Conservation (phyloP, 2,888 invertebrate genomes). For the Ptychoptera contaminata region DNA sequence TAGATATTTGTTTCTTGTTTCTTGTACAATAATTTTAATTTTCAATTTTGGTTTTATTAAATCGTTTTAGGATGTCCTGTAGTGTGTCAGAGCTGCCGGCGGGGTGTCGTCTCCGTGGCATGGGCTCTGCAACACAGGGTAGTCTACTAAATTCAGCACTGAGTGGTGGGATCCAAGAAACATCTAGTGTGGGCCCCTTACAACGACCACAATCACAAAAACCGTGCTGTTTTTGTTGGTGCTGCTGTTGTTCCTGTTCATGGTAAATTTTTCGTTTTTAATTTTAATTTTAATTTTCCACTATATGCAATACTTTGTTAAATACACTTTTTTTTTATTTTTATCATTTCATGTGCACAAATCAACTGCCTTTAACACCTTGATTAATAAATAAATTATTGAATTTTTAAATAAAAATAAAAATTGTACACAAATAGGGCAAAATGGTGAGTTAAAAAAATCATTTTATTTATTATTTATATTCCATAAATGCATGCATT, state of each 20-base stretch:
- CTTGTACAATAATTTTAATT: too few species aligned
- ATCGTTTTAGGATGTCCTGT: slow-evolving; percentile 37
- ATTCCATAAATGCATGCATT: too few species aligned
- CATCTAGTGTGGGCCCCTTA: slow-evolving; percentile 22
- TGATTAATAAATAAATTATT: too few species aligned
- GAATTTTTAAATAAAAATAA: too few species aligned
- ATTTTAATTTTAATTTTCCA: slow-evolving; percentile 3
- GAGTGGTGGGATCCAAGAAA: slow-evolving; percentile 23
- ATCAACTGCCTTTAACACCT: slow-evolving; percentile 8
- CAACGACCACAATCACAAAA: slow-evolving; percentile 33
- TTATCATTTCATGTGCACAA: slow-evolving; percentile 12
- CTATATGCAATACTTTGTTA: background rate
- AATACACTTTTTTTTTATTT: slow-evolving; percentile 10
- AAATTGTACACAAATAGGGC: slow-evolving; percentile 18
- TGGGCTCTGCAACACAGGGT: slow-evolving; percentile 27
- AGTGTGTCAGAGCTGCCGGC: slow-evolving; percentile 36
- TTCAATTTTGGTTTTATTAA: background rate
- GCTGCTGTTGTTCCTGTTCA: slow-evolving; percentile 55
- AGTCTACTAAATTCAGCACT: slow-evolving; percentile 18
- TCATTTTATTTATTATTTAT: background rate
- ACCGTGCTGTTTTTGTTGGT: slow-evolving; percentile 51
- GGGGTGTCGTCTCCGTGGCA: slow-evolving; percentile 32
- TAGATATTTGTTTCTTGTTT: too few species aligned
- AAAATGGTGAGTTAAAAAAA: slow-evolving; percentile 24
- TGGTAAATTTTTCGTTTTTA: slow-evolving; percentile 33